A percentile compares a stretch with the other conserved stretches of the same genome.
These are phyloP conservation scores for Poicephalus gulielmi DNA, from an alignment of 2,113 vertebrate species.

Conservation along the genomic window DNA sequence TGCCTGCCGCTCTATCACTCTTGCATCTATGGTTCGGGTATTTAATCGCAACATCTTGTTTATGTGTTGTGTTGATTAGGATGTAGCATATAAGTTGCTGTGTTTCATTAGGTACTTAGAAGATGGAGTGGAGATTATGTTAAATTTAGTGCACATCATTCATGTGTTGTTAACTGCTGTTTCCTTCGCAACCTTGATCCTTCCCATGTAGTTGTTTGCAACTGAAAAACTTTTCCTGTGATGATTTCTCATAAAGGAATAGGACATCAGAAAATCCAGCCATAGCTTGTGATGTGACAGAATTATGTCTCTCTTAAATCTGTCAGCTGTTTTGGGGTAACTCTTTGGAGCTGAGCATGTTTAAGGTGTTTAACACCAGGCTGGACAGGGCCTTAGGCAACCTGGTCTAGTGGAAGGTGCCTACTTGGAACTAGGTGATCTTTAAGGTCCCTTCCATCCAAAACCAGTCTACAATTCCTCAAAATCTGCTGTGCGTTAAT, in stretches of 20 bases:
- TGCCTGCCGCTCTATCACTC: neutral
- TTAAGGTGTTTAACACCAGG: neutral
- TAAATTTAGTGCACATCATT: neutral
- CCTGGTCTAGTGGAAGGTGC: neutral
- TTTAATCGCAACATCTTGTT: neutral
- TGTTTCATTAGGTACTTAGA: neutral
- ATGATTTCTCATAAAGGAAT: neutral
- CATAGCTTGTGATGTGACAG: neutral
- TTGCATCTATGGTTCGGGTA: neutral
- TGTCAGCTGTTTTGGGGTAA: neutral
- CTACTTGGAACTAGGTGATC: neutral
- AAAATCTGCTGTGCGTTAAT: neutral
- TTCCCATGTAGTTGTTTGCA: neutral
- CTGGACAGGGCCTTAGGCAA: neutral
- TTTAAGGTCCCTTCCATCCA: neutral
- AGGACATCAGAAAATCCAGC: neutral
- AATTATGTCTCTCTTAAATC: neutral
- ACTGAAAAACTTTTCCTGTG: neutral
- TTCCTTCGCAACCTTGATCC: neutral
- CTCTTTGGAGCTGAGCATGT: neutral
- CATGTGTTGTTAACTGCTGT: neutral
- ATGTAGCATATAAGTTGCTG: neutral
- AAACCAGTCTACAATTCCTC: neutral
- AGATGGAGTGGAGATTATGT: neutral
- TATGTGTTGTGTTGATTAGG: neutral